Evolutionary conservation across 2,113 vertebrate species (phyloP), one percentile per base, ranked within the genome.

Genomic region (Chloroceryle aenea): DNA sequence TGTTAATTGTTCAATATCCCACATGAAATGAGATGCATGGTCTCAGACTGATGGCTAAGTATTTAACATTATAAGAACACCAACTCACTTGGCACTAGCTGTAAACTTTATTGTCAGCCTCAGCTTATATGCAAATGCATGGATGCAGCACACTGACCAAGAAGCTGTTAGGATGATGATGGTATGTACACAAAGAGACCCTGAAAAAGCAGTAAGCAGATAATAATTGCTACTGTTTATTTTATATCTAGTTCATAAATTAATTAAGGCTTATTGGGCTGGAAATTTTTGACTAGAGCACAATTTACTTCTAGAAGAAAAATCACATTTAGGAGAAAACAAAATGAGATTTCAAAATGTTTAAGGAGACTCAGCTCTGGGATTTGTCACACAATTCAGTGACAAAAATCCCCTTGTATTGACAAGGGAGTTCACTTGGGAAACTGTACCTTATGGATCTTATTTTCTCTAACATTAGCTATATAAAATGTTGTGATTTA

Each of bases 1-100:
- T 53, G 58, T 72, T 95, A 92, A 95, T 91, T 94, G 87, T 92
- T 87, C 53, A 21, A 34, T 87, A 87, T 78, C 84, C 87, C 77
- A 91, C 81, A 26, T 61, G 80, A 90, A 84, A 89, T 71, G 42
- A 84, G 73, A 90, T 89, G 64, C 61, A 26, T 93, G 86, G 76
- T 81, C 91, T 95, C 86, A 90, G 83, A 45, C n/a, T 9, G 0
- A 87, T 73, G 18, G 30, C 81, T 61, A 89, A 95, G 47, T 79
- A 73, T 73, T 92, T 92, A 62, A 66, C 77, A 82, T 94, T 92
- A 23, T 56, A 87, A 64, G 71, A 95, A 85, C 93, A 87, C 66
- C 91, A 87, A 78, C 74, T 93, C 84, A 94, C 27, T 92, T 76
- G 69, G 77, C 69, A 61, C 43, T 78, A 79, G 62, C 27, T 95